phyloP scores from a whole-genome alignment of 1,140 invertebrate genomes.

The Chironomus tepperi region DNA sequence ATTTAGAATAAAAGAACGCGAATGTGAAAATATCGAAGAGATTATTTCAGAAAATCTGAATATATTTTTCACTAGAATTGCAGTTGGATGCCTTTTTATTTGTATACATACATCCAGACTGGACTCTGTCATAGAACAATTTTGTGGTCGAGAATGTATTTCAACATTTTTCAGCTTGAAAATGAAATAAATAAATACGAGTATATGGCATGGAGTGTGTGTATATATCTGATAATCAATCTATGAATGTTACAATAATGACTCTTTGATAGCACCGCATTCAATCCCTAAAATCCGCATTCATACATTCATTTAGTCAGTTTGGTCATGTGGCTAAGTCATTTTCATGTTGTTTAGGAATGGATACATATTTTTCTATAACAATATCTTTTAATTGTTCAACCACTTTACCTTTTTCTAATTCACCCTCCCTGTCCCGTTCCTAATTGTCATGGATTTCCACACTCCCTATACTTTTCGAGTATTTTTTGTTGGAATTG shows the following conservation, averaged over 20 bases:
- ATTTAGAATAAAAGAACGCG: too few relatives aligned
- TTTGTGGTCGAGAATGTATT: too few relatives aligned
- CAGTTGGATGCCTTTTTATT: too few relatives aligned
- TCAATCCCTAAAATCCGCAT: neutral
- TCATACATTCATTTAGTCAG: neutral
- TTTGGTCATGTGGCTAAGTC: neutral
- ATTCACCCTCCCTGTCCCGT: neutral
- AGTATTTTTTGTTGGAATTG: neutral
- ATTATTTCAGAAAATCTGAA: too few relatives aligned
- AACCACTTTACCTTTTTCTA: neutral
- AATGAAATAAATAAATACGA: too few relatives aligned
- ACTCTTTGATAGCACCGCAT: neutral
- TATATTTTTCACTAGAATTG: too few relatives aligned
- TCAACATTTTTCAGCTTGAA: too few relatives aligned
- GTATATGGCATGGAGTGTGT: too few relatives aligned
- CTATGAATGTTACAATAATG: slow-evolving; percentile 2
- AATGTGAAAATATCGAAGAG: too few relatives aligned
- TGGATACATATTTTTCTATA: neutral
- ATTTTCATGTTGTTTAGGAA: neutral
- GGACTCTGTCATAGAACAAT: too few relatives aligned
- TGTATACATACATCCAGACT: too few relatives aligned
- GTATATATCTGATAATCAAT: neutral
- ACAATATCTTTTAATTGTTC: slow-evolving; percentile 2
- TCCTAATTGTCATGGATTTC: neutral
- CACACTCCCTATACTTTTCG: neutral